These are phyloP conservation scores for Eupleurogrammus muticus DNA, from an alignment of 2,797 vertebrate species.

Conservation along the genomic window DNA sequence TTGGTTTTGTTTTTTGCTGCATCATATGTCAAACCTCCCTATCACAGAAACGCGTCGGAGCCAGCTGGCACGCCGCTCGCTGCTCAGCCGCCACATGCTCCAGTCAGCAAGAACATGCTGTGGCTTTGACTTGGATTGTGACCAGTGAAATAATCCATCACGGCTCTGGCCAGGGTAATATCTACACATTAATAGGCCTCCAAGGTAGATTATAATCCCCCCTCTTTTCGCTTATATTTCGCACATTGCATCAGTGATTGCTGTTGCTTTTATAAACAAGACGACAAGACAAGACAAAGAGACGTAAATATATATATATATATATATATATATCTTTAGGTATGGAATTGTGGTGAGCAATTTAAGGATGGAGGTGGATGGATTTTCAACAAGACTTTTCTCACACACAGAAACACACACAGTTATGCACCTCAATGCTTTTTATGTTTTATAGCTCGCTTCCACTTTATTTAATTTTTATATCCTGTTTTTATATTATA, in stretches of 20 bases:
- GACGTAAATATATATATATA: too few relatives aligned
- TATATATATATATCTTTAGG: too few relatives aligned
- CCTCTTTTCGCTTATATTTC: slow-evolving; percentile 6
- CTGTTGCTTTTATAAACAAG: slow-evolving; percentile 17
- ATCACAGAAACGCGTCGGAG: slow-evolving; percentile 23
- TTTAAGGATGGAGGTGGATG: too few relatives aligned
- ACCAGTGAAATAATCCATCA: slow-evolving; percentile 28
- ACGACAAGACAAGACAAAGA: too few relatives aligned
- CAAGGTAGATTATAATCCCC: slow-evolving; percentile 39
- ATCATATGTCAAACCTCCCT: slow-evolving; percentile 54
- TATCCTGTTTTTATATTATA: too few relatives aligned
- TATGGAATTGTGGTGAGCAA: too few relatives aligned
- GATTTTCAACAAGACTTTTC: too few relatives aligned
- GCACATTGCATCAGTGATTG: slow-evolving; percentile 21
- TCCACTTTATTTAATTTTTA: too few relatives aligned
- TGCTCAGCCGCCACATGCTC: slow-evolving; percentile 44
- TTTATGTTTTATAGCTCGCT: too few relatives aligned
- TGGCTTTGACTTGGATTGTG: slow-evolving; percentile 16
- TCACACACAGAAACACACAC: too few relatives aligned
- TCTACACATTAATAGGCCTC: slow-evolving; percentile 20
- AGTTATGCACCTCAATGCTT: too few relatives aligned
- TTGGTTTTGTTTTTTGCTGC: slow-evolving; percentile 37
- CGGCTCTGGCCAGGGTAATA: slow-evolving; percentile 18
- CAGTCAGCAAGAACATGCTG: slow-evolving; percentile 54
- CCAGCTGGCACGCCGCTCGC: slow-evolving; percentile 53